phyloP scores from a whole-genome alignment of 2,888 invertebrate genomes.

The Diaphora mendica region DNA sequence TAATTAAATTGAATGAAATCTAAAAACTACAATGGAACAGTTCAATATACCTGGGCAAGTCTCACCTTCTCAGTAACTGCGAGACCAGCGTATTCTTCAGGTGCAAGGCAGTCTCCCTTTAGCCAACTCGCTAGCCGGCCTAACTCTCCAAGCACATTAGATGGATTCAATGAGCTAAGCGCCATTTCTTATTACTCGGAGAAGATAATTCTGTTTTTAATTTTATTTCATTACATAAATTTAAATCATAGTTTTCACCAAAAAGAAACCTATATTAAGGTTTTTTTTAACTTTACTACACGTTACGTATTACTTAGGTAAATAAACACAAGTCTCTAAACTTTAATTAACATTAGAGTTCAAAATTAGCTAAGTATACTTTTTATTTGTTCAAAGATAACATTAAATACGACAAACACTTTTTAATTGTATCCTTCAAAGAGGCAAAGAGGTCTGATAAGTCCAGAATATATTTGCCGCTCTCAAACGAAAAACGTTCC shows the following conservation, averaged over 20 bases:
- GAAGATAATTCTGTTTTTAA: constrained; percentile 8
- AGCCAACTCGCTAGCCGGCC: constrained; percentile 79
- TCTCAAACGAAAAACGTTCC: constrained; percentile 40
- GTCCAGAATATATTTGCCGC: constrained; percentile 18
- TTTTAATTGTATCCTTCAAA: not conserved
- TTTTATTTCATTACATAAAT: constrained; percentile 22
- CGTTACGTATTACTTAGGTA: not conserved
- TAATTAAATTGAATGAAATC: not conserved
- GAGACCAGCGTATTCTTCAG: constrained; percentile 77
- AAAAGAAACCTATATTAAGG: too few relatives aligned
- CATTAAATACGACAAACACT: not conserved
- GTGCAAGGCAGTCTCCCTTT: constrained; percentile 76
- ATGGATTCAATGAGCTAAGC: constrained; percentile 75
- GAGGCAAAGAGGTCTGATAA: constrained; percentile 3
- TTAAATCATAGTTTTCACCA: not conserved
- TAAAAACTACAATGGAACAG: not conserved
- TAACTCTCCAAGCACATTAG: constrained; percentile 79
- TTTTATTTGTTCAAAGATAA: not conserved
- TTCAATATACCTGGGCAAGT: constrained; percentile 18
- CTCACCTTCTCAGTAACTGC: constrained; percentile 82
- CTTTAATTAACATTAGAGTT: not conserved
- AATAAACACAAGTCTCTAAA: not conserved
- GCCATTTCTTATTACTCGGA: constrained; percentile 61
- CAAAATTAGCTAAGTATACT: not conserved
- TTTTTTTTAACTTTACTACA: not conserved